Base-by-base conservation (phyloP, 2,113 vertebrate genomes). In the Aramus guarauna region DNA sequence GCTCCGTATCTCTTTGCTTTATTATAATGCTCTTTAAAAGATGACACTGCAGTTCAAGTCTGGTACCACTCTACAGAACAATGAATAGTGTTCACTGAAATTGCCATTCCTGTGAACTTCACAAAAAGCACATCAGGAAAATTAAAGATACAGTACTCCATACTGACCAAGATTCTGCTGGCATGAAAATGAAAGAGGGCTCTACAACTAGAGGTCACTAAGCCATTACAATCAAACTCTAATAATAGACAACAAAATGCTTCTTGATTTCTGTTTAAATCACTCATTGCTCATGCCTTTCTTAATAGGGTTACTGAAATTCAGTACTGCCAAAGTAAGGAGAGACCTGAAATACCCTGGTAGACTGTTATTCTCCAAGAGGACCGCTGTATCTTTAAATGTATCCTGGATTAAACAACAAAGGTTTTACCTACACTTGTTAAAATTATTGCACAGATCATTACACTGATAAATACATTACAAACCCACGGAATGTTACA, bases 1-100 rank as follows among this genome's bases (percentile, higher is more conserved):
- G 92, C 85, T 97, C 96, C 45, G 0, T 69, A 95, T 92, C 94
- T 97, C 91, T 96, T 97, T 94, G 90, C 90, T 98, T 98, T 98
- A 98, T 98, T 98, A 26, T 79, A 94, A 97, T 96, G 94, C 73
- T 96, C 82, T 95, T 96, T 88, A 86, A 71, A 95, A 97, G 96
- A 97, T 96, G 96, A 97, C 95, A 98, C 92, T 78, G 97, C 93
- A 95, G 92, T 91, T 97, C 83, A 91, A 93, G 88, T 94, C 88
- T 11, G 76, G 94, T 91, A 97, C 94, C 96, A 94, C 88, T 97
- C 93, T 69, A 97, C 91, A 96, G 95, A 96, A 96, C 96, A 94
- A 97, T 72, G 90, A 95, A 37, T 64, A 94, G 64, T 8, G 77
- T 92, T 85, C 96, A 97, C 92, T 26, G 92, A 96, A 97, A 96